These are phyloP conservation scores for Prorops nasuta DNA, from an alignment of 1,140 invertebrate genomes.

Conservation along the genomic window DNA sequence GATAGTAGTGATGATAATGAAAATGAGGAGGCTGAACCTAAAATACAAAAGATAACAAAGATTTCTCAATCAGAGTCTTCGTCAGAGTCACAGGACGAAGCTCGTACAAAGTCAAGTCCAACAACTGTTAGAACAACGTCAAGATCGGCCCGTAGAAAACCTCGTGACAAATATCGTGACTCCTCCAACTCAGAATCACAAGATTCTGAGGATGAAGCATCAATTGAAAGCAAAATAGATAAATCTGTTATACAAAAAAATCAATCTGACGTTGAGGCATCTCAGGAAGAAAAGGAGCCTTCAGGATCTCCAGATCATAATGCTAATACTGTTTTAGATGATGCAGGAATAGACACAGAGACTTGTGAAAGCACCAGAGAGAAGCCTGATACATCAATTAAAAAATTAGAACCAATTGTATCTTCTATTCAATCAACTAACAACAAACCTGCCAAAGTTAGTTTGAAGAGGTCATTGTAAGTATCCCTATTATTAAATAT, in stretches of 20 bases:
- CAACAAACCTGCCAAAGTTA: conserved; percentile 47
- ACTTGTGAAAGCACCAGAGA: no score
- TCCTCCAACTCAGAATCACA: conserved; percentile 46
- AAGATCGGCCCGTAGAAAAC: conserved; percentile 36
- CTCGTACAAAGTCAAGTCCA: conserved; percentile 10
- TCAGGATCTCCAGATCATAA: conserved; percentile 20
- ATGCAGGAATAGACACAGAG: conserved; percentile 11
- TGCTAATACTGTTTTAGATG: conserved; percentile 22
- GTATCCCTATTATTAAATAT: conserved; percentile 22
- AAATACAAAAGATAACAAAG: conserved; percentile 16
- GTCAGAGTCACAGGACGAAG: conserved; percentile 32
- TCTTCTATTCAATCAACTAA: conserved; percentile 12
- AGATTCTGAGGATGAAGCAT: conserved; percentile 43
- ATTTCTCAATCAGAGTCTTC: conserved; percentile 27
- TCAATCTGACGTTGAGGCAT: conserved; percentile 14
- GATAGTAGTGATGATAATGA: conserved; percentile 31
- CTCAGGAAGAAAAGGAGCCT: conserved; percentile 15
- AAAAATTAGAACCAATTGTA: conserved; percentile 24
- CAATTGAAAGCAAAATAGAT: conserved; percentile 23
- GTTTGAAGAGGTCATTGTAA: conserved; percentile 53
- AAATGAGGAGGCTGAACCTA: conserved; percentile 21
- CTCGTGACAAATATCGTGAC: conserved; percentile 45
- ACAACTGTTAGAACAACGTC: conserved; percentile 19
- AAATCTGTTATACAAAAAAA: conserved; percentile 17
- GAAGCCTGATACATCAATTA: conserved; percentile 12